Percentiles rank a stretch among this genome's conserved stretches.
These are phyloP conservation scores for Drosophila gaucha DNA, from an alignment of 2,888 invertebrate species.

Conservation along the genomic window DNA sequence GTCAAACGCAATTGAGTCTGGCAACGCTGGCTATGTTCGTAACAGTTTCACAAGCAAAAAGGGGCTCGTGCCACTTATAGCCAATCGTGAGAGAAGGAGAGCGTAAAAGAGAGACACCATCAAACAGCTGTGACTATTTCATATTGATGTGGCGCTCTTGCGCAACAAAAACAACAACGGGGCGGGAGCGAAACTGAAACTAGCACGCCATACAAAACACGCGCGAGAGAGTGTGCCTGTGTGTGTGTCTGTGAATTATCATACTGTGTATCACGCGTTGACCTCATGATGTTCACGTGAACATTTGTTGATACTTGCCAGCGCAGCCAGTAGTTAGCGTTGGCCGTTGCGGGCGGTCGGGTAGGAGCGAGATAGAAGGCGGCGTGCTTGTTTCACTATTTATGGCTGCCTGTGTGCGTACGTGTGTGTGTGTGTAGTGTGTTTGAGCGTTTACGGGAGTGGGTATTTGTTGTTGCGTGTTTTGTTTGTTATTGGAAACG, in stretches of 20 bases:
- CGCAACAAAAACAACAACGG: constrained; percentile 69
- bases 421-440: constrained; percentile 16
- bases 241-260: constrained; percentile 74
- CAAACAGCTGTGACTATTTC: constrained; percentile 74
- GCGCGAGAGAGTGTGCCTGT: constrained; percentile 83
- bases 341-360: constrained; percentile 11
- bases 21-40: constrained; percentile 55
- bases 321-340: constrained; percentile 19
- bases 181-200: constrained; percentile 54
- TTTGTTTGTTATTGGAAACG: constrained; percentile 71
- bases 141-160: constrained; percentile 58
- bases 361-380: constrained; percentile 42
- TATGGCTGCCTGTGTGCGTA: constrained; percentile 21
- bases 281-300: constrained; percentile 91
- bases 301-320: constrained; percentile 80
- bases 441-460: constrained; percentile 27
- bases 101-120: constrained; percentile 32
- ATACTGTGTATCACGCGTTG: constrained; percentile 88
- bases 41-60: constrained; percentile 82
- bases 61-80: constrained; percentile 89
- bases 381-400: constrained; percentile 62
- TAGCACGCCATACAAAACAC: constrained; percentile 69
- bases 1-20: constrained; percentile 41
- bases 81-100: constrained; percentile 86
- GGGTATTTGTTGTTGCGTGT: constrained; percentile 51